Conservation (phyloP, 2,888 invertebrate species). For the Abrostola triplasia region DNA sequence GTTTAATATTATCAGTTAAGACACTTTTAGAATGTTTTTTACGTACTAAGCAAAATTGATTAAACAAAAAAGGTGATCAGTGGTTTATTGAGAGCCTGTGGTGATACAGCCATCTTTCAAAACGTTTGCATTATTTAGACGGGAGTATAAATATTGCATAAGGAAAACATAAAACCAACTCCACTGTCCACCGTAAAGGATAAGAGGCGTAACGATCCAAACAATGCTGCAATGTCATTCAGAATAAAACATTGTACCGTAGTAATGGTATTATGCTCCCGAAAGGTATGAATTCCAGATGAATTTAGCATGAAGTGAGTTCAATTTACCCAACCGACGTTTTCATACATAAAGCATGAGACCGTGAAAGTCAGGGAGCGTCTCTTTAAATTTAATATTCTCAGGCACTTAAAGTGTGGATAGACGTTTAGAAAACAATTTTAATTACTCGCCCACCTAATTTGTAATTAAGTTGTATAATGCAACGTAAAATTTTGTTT, state of each 20-base stretch:
- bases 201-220: constrained; percentile 22
- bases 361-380: constrained; percentile 55
- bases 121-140: background rate
- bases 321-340: constrained; percentile 61
- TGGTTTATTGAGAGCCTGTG: too few species aligned
- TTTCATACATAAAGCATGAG: constrained; percentile 76
- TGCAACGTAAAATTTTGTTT: constrained; percentile 3
- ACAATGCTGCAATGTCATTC: constrained; percentile 51
- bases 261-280: constrained; percentile 61
- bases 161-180: constrained; percentile 3
- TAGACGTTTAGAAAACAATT: constrained; percentile 41
- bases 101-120: too few species aligned
- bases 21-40: too few species aligned
- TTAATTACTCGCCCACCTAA: constrained; percentile 48
- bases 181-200: constrained; percentile 14
- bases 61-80: too few species aligned
- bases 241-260: constrained; percentile 52
- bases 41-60: too few species aligned
- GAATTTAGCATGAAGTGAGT: constrained; percentile 65
- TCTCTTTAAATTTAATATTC: constrained; percentile 56
- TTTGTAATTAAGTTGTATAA: constrained; percentile 31
- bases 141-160: background rate
- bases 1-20: too few species aligned
- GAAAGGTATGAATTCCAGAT: constrained; percentile 66
- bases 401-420: constrained; percentile 27